Base-by-base conservation (phyloP, 2,797 vertebrate species). In the Botia kubotai region DNA sequence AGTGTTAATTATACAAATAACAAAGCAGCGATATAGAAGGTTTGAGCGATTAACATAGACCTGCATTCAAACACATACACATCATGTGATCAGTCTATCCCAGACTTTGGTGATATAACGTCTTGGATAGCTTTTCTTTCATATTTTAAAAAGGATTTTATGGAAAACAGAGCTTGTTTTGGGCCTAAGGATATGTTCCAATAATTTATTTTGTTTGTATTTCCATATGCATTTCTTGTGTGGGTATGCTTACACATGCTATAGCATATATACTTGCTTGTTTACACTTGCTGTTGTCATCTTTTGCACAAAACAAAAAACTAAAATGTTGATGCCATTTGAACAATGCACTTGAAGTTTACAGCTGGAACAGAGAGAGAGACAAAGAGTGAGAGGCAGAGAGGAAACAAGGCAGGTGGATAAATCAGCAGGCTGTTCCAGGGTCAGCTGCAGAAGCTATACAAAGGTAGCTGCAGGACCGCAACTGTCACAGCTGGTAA, bases 1-100 rank as follows among this genome's bases (percentile, higher is more conserved):
- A 55, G 53, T 11, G 19, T 17, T 72, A 53, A 79, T 75, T 68
- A 79, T 16, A 46, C n/a, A 48, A 26, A 52, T 36, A 68, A 78
- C 55, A 65, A 17, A 55, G 21, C 14, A 55, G 46, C 46, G 48
- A 73, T 50, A 53, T 21, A 36, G 58, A 39, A 57, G 33, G 11
- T 13, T 63, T 23, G 74, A 73, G 69, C 43, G 43, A 23, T 21
- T 33, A 69, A 36, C 65, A 75, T 74, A 74, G 83, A 84, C 85
- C 87, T 85, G 86, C 84, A 86, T 81, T 82, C 69, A 46, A 10
- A 46, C 43, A 84, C 88, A 70, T 10, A 13, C 50, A 60, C 36
- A 23, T 63, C 57, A 63, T 69, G 8, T 55, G 39, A 60, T 80
- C 46, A 60, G 2, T 62, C 3, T 68, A 50, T 66, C 19, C 74